Conservation (phyloP, 2,797 vertebrate species). For the Coccyzus lansbergi region DNA sequence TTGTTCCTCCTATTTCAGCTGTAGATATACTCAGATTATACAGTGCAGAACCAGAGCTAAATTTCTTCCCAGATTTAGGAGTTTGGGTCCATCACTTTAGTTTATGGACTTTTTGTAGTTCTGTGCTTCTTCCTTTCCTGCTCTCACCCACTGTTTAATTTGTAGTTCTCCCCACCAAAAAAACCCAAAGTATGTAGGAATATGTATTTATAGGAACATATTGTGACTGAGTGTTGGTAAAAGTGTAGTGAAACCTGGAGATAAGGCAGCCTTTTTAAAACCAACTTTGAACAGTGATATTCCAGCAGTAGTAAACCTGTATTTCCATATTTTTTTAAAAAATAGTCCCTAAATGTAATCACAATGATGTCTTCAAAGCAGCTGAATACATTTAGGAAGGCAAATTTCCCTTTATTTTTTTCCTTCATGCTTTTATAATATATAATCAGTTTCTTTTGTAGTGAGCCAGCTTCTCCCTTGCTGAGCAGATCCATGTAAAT, state of each 20-base stretch:
- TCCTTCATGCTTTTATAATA: not conserved
- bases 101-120: not conserved
- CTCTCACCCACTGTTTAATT: not conserved
- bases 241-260: not conserved
- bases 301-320: not conserved
- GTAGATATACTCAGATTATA: not conserved
- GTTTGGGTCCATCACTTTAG: not conserved
- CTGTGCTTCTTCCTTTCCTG: not conserved
- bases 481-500: not conserved
- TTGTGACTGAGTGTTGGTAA: not conserved
- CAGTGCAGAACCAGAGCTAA: not conserved
- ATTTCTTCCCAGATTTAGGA: not conserved
- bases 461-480: not conserved
- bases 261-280: not conserved
- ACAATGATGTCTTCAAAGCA: not conserved
- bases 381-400: not conserved
- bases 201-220: not conserved
- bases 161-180: not conserved
- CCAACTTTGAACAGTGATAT: not conserved
- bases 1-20: not conserved
- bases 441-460: not conserved
- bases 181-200: not conserved
- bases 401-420: not conserved
- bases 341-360: not conserved
- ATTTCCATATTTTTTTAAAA: not conserved